Evolutionary conservation across 1,140 invertebrate species (phyloP), one percentile per base, ranked within the genome.

Genomic region (Nixonia krombeini): DNA sequence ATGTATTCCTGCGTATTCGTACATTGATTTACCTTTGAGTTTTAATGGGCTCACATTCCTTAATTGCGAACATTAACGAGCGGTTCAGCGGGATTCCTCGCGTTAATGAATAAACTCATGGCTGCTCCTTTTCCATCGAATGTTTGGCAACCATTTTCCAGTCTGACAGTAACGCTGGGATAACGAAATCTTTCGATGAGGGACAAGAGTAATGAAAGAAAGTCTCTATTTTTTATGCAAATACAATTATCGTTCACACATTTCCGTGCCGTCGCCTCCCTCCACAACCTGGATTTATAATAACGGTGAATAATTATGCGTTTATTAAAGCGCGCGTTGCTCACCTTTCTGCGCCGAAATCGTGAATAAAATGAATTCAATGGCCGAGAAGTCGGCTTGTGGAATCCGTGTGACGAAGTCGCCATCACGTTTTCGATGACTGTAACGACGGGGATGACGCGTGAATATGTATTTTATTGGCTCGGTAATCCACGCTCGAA

Each of bases 1-100:
- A 70, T 65, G 66, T 73, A 64, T 69, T 72, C 59, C 61, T 58
- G 64, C 70, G 55, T 61, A 55, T 61, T 70, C 50, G 62, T 65
- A 65, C 72, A 73, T 73, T 71, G 62, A 73, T 74, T 76, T 70
- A 70, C 59, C 66, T 74, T 74, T 70, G 72, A 67, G 70, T 72
- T 74, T 78, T 74, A 73, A 78, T 71, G 68, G 66, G 42, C 49
- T 55, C 57, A 45, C 61, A 63, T 66, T 65, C 62, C 62, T 73
- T 74, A 78, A 78, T 78, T 76, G 72, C 72, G 42, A 72, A 55
- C 75, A 76, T 79, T 79, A 80, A 79, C 73, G 73, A 80, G 74
- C 70, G 49, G 58, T 70, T 75, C 66, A 62, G 28, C 57, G 70
- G 50, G 67, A 74, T 76, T 74, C 70, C 65, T 69, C 67, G 59